phyloP scores from a whole-genome alignment of 92 coral and sea anemone species.

The Blastomussa wellsi region DNA sequence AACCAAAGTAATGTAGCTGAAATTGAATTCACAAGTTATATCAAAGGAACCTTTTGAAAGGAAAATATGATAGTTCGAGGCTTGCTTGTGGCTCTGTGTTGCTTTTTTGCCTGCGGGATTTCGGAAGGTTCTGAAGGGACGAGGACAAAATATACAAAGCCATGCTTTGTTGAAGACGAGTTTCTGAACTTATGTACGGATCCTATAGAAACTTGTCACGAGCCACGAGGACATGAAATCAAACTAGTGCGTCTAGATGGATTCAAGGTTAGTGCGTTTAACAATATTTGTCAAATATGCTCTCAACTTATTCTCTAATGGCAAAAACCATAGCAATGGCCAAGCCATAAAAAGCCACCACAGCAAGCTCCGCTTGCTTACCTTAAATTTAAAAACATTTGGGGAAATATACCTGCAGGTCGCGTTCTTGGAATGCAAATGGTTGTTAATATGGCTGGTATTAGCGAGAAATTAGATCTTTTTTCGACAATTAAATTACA shows the following conservation, averaged over 20 bases:
- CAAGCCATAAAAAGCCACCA: background rate
- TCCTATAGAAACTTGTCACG: conserved; percentile 61
- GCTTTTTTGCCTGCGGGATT: background rate
- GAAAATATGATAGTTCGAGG: conserved; percentile 3
- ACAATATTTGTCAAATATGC: background rate
- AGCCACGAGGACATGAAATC: conserved; percentile 29
- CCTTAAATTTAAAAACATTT: background rate
- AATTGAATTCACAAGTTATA: background rate
- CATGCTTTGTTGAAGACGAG: conserved; percentile 65
- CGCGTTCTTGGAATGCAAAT: background rate
- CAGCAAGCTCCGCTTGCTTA: background rate
- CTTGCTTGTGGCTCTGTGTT: background rate
- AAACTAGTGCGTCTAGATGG: conserved; percentile 55
- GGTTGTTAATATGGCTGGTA: background rate
- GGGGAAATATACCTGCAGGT: background rate
- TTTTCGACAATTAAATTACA: too few species aligned
- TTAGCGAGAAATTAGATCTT: background rate
- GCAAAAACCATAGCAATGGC: background rate
- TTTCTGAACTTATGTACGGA: conserved; percentile 53
- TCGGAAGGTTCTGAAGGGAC: background rate
- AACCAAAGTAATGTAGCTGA: conserved; percentile 5
- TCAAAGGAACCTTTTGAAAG: background rate
- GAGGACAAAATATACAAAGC: conserved; percentile 32
- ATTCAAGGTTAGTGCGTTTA: conserved; percentile 42
- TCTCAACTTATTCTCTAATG: background rate